Percentiles rank a stretch among this genome's conserved stretches.
Conservation (phyloP, 35 echinoderm and acorn worm species). For the Chiridota heheva region DNA sequence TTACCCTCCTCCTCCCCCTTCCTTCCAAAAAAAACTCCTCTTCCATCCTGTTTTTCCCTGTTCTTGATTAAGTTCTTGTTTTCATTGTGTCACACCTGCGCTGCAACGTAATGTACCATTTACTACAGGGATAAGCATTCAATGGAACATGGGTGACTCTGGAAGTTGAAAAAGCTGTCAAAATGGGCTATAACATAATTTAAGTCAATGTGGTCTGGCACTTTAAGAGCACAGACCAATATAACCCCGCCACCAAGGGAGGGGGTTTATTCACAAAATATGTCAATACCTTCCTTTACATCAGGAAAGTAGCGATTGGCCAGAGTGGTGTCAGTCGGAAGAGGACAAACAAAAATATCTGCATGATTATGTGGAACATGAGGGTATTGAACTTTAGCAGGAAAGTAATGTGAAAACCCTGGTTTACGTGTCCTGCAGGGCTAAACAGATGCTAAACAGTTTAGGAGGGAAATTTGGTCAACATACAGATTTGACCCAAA, state of each 20-base stretch:
- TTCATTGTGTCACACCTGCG: conserved; percentile 29
- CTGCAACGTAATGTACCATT: conserved; percentile 1
- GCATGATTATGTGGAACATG: neutral
- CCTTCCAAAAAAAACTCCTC: too few relatives aligned
- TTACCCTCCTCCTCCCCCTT: conserved; percentile 26
- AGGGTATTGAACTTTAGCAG: conserved; percentile 23
- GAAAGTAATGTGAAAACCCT: conserved; percentile 19
- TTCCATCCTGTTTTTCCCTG: conserved; percentile 33
- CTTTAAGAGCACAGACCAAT: conserved; percentile 3
- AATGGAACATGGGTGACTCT: conserved; percentile 28
- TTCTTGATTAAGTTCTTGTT: conserved; percentile 36
- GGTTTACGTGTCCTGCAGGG: conserved; percentile 1
- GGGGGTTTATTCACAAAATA: conserved; percentile 51
- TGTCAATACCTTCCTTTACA: conserved; percentile 40
- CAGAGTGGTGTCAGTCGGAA: conserved; percentile 14
- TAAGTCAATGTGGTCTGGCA: conserved; percentile 36
- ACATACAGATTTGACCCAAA: neutral
- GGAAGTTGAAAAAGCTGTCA: conserved; percentile 47
- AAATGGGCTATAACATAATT: conserved; percentile 18
- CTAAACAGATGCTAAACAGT: neutral
- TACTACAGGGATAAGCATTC: neutral
- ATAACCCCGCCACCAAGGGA: neutral
- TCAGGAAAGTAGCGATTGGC: conserved; percentile 34
- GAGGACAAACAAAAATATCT: conserved; percentile 19
- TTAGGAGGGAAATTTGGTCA: conserved; percentile 42